Base-by-base conservation (phyloP, 1,140 invertebrate species). In the Coptotermes formosanus region DNA sequence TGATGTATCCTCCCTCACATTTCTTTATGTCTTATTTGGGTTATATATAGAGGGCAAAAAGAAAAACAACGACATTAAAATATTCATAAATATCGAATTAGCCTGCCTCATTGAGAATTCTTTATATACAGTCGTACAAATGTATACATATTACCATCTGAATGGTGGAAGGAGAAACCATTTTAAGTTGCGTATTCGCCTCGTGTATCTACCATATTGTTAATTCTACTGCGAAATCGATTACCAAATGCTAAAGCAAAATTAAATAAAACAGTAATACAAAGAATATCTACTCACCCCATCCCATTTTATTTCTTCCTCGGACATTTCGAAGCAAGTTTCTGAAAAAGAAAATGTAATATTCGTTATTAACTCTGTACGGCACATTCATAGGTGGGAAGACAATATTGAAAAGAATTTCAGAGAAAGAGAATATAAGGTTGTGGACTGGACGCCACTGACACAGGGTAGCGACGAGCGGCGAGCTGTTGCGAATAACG, bases 81-180 rank as follows among this genome's bases (percentile, higher is more conserved):
- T 52, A 83, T 83, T 83, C 82, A 83, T 83, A 83, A 83, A 83
- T 83, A 83, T 43, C 82, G 82, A 83, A 83, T 83, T 83, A 83
- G 82, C n/a, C 16, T 83, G 6, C 43, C 44, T 21, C 43, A 83
- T 83, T 38, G 82, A 83, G 82, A 44, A 25, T 45, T 83, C 48
- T 83, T 14, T 19, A 43, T 83, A 83, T 83, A 25, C 1, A 21
- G 0, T 16, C 19, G 9, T 55, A 55, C 52, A 19, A 16, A 16
- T 75, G 4, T 1, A 75, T 6, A 75, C 6, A 75, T 30, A 30
- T 30, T 75, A n/a, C 25, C 64, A 3, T 30, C 8, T 75, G 64
- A 75, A 75, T 75, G n/a, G 64, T 25, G 16, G 7, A 75, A 25
- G 2, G 25, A 75, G 14, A 30, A 75, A 14, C 0, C 16, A 11